Evolutionary conservation across 2,888 invertebrate species (phyloP).

Genomic region (Drosophila limbata): DNA sequence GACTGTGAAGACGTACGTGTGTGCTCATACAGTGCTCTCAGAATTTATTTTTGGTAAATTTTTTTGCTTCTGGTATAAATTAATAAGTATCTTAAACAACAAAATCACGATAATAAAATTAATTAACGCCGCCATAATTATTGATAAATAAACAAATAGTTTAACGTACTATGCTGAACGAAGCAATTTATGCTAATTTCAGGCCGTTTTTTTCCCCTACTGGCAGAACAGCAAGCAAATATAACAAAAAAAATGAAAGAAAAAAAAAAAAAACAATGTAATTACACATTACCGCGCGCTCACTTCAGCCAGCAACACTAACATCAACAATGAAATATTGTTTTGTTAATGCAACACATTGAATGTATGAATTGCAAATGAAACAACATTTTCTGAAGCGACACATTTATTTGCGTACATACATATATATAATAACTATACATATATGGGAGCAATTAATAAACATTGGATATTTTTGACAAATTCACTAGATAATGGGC

Average conservation of each 20-base stretch:
- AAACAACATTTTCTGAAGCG: constrained; percentile 34
- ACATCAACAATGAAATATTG: constrained; percentile 39
- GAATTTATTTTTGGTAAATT: constrained; percentile 78
- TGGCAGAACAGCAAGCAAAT: constrained; percentile 55
- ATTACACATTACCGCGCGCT: constrained; percentile 49
- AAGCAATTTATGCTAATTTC: constrained; percentile 58
- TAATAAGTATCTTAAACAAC: constrained; percentile 49
- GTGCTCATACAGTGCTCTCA: constrained; percentile 77
- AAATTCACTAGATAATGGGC: constrained; percentile 36
- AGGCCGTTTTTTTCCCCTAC: constrained; percentile 54
- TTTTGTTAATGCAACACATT: constrained; percentile 26
- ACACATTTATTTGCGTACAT: constrained; percentile 48
- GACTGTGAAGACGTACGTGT: constrained; percentile 77
- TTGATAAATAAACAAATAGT: constrained; percentile 46
- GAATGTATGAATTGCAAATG: constrained; percentile 32
- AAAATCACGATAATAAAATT: constrained; percentile 52
- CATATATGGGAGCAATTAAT: constrained; percentile 38
- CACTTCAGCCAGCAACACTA: constrained; percentile 43
- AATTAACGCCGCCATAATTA: constrained; percentile 58
- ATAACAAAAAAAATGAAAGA: constrained; percentile 24
- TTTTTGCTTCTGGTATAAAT: constrained; percentile 62
- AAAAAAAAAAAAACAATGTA: constrained; percentile 31
- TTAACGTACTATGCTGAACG: constrained; percentile 48
- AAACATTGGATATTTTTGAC: constrained; percentile 38
- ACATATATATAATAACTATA: constrained; percentile 27